Evolutionary conservation across 2,113 vertebrate genomes (phyloP), one percentile per base, ranked within the genome.

Genomic region (Sakesphorus luctuosus): DNA sequence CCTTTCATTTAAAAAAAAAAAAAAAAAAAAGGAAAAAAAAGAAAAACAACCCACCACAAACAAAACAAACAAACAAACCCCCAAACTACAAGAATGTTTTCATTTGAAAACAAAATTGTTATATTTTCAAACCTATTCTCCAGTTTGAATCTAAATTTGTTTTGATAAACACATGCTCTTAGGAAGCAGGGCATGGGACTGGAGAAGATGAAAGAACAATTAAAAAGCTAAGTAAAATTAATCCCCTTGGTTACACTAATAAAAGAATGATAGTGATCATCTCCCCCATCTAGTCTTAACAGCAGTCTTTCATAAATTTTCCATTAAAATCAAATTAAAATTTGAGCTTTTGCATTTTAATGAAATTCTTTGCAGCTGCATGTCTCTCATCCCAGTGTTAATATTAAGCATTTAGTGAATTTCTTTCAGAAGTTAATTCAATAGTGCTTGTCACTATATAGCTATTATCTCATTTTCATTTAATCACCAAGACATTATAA

Each of bases 341-440:
- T 68, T 29, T 87, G 18, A 92, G 7, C 18, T 84, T 21, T 66
- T 12, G 29, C 33, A 73, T 76, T 89, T 84, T 78, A 92, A 90
- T 68, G 13, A 81, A 72, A 78, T 89, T 73, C 46, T 96, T 94
- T 85, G 50, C 67, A 63, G 55, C 59, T 93, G 63, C 7, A 5
- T 90, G 93, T 90, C 55, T 87, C 49, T 83, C 78, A 83, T 23
- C 33, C 46, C 35, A 55, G 7, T 62, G 36, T 75, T 89, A 68
- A 29, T 20, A 61, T 62, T 83, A 66, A 91, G 21, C 24, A 83
- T 77, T 87, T 74, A 83, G 36, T 69, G 49, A 81, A 53, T 80
- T 96, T 83, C 46, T 94, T 84, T 94, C 49, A 89, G 53, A 83
- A 91, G 46, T 79, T 89, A 87, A 80, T 87, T 93, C 59, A 93